Percentiles rank a stretch among this genome's conserved stretches.
These are phyloP conservation scores for Pararge aegeria DNA, from an alignment of 1,140 invertebrate genomes.

Conservation along the genomic window DNA sequence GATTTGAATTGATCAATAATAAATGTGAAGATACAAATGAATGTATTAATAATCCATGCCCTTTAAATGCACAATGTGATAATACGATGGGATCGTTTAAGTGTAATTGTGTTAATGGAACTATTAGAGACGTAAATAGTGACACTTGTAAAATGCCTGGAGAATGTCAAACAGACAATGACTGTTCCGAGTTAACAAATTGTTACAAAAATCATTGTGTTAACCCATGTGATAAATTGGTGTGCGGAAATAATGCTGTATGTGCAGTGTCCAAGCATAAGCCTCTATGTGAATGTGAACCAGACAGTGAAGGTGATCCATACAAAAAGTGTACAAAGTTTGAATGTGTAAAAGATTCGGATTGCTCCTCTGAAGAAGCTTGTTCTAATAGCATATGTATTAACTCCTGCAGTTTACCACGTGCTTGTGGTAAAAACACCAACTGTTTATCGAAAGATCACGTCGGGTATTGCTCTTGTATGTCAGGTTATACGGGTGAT, in stretches of 20 bases:
- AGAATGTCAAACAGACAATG: constrained; percentile 88
- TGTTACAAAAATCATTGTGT: constrained; percentile 89
- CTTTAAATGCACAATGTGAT: constrained; percentile 86
- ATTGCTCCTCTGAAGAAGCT: constrained; percentile 85
- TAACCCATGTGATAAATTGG: constrained; percentile 87
- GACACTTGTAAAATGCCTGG: constrained; percentile 87
- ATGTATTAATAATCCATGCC: constrained; percentile 88
- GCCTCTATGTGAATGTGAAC: constrained; percentile 87
- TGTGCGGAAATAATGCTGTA: constrained; percentile 88
- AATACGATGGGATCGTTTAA: constrained; percentile 88
- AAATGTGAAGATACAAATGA: constrained; percentile 91
- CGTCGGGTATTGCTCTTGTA: constrained; percentile 89
- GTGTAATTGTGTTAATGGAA: constrained; percentile 88
- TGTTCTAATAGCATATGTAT: constrained; percentile 90
- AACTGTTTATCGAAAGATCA: constrained; percentile 86
- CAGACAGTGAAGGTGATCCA: constrained; percentile 88
- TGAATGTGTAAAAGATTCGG: constrained; percentile 89
- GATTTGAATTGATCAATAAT: constrained; percentile 84
- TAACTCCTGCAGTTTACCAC: constrained; percentile 88
- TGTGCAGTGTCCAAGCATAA: constrained; percentile 85
- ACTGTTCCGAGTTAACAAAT: constrained; percentile 88
- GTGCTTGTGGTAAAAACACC: constrained; percentile 90
- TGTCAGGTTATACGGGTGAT: constrained; percentile 91
- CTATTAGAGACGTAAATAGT: constrained; percentile 86
- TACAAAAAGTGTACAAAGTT: constrained; percentile 84